Percentiles rank a stretch among this genome's conserved stretches.
Evolutionary conservation across 2,113 vertebrate genomes (phyloP).

Genomic region (Micromys minutus): DNA sequence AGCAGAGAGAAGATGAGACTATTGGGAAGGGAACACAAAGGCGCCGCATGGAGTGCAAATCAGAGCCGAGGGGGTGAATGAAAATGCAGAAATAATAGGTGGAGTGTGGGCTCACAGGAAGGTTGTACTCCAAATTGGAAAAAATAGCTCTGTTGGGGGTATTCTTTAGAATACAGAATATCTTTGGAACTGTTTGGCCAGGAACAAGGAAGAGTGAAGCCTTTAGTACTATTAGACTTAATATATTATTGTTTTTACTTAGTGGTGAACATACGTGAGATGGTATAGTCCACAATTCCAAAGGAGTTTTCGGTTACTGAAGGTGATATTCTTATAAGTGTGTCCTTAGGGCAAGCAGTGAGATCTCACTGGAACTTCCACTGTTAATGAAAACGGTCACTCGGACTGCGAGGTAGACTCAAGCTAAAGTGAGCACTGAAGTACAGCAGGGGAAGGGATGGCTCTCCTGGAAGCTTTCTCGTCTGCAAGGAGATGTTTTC

Average conservation of each 20-base stretch:
- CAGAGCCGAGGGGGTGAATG: slow-evolving; percentile 12
- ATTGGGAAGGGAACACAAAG: slow-evolving; percentile 4
- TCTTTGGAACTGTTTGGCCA: slow-evolving; percentile 13
- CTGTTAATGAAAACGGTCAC: not conserved
- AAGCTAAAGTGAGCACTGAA: not conserved
- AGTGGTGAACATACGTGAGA: not conserved
- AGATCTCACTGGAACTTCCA: not conserved
- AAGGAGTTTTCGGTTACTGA: not conserved
- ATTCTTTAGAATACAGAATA: not conserved
- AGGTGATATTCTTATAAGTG: not conserved
- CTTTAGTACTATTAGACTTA: slow-evolving; percentile 29
- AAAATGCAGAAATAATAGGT: not conserved
- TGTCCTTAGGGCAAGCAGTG: not conserved
- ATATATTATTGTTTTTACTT: slow-evolving; percentile 16
- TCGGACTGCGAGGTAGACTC: rapidly evolving
- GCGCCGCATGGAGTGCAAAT: not conserved
- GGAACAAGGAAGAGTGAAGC: not conserved
- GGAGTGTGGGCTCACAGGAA: not conserved
- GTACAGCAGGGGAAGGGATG: not conserved
- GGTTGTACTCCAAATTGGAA: not conserved
- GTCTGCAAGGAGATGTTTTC: not conserved
- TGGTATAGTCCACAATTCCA: slow-evolving; percentile 14
- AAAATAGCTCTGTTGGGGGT: not conserved
- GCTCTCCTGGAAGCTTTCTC: not conserved
- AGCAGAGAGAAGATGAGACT: slow-evolving; percentile 34